These are phyloP conservation scores for Peromyscus leucopus DNA, from an alignment of 2,113 vertebrate genomes.

Conservation along the genomic window DNA sequence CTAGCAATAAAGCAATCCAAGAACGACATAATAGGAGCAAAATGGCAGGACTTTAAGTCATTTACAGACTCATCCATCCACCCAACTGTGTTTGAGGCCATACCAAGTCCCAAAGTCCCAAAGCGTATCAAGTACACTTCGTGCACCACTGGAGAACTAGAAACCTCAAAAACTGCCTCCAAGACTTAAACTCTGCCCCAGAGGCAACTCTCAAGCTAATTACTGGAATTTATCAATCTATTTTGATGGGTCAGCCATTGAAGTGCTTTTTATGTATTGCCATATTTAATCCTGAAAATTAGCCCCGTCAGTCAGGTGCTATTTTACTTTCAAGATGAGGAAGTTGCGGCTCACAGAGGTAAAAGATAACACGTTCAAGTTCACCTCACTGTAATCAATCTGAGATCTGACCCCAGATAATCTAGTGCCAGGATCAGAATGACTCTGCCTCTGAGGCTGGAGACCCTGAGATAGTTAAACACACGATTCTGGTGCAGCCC, in stretches of 20 bases:
- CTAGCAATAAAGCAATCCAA: background rate
- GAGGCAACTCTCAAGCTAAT: constrained; percentile 58
- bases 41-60: background rate
- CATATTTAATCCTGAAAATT: constrained; percentile 58
- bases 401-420: background rate
- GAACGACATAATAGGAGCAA: background rate
- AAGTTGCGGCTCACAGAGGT: background rate
- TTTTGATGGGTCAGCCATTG: constrained; percentile 46
- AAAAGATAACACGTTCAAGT: constrained; percentile 31
- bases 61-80: background rate
- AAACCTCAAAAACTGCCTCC: background rate
- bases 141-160: background rate
- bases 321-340: constrained; percentile 53
- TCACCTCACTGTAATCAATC: constrained; percentile 9
- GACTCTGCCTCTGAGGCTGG: background rate
- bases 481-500: background rate
- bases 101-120: background rate
- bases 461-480: background rate
- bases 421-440: background rate
- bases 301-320: constrained; percentile 28
- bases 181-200: constrained; percentile 58
- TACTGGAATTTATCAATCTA: constrained; percentile 59
- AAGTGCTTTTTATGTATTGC: constrained; percentile 57
- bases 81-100: background rate
- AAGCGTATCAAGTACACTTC: background rate